Conservation (phyloP, 1,140 invertebrate genomes). For the Arctopsyche grandis region DNA sequence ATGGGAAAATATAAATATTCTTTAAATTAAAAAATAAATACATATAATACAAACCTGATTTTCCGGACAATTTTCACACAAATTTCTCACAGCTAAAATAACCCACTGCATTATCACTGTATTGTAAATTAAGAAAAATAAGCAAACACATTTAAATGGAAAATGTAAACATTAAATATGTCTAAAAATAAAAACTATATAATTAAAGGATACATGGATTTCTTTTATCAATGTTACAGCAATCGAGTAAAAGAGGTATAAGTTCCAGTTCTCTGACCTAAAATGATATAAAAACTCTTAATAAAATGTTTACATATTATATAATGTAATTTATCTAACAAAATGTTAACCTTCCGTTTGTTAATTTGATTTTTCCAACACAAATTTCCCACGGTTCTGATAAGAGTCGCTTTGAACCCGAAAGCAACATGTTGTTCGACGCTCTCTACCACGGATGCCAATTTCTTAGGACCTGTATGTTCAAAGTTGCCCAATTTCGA, state of each 20-base stretch:
- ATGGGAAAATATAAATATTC: conserved; percentile 7
- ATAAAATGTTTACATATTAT: conserved; percentile 25
- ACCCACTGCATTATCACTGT: conserved; percentile 83
- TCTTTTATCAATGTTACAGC: conserved; percentile 82
- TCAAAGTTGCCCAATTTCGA: conserved; percentile 62
- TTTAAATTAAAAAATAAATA: not conserved
- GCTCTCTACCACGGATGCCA: conserved; percentile 60
- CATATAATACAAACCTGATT: conserved; percentile 70
- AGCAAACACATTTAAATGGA: not conserved
- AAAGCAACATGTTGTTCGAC: conserved; percentile 68
- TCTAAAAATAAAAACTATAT: not conserved
- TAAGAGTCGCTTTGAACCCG: conserved; percentile 78
- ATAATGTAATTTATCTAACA: not conserved
- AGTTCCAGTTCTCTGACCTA: conserved; percentile 72
- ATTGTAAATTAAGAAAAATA: conserved; percentile 48
- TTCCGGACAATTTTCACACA: conserved; percentile 76
- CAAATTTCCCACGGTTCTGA: conserved; percentile 79
- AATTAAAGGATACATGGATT: conserved; percentile 78
- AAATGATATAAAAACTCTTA: conserved; percentile 54
- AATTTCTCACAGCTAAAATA: conserved; percentile 78
- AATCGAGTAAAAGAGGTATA: conserved; percentile 79
- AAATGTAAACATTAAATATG: not conserved
- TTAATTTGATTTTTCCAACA: conserved; percentile 72
- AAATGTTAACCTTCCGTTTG: conserved; percentile 71
- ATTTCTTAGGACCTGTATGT: conserved; percentile 59